These are phyloP conservation scores for Meda fulgida DNA, from an alignment of 2,797 vertebrate species.

Conservation along the genomic window DNA sequence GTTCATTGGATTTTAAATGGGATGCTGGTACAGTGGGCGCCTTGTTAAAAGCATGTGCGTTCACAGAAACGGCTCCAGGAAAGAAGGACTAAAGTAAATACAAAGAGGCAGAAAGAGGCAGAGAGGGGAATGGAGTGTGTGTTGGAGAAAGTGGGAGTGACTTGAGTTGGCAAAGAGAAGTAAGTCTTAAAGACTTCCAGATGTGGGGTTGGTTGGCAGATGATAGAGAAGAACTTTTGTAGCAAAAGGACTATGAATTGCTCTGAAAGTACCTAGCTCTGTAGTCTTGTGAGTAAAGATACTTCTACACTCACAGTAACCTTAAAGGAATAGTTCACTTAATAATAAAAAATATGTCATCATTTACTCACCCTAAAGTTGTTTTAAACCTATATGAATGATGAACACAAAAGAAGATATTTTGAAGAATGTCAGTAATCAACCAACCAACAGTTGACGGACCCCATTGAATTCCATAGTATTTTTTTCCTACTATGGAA, in stretches of 20 bases:
- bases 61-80: slow-evolving; percentile 49
- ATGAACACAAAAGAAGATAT: too few relatives aligned
- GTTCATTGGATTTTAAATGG: slow-evolving; percentile 58
- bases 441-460: too few relatives aligned
- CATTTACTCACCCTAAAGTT: too few relatives aligned
- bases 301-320: not conserved
- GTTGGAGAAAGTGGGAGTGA: slow-evolving; percentile 68
- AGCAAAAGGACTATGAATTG: slow-evolving; percentile 45
- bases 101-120: slow-evolving; percentile 50
- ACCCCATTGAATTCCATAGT: too few relatives aligned
- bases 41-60: slow-evolving; percentile 47
- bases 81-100: slow-evolving; percentile 56
- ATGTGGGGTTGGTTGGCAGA: slow-evolving; percentile 73
- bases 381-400: too few relatives aligned
- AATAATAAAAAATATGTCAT: too few relatives aligned
- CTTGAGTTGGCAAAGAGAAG: slow-evolving; percentile 81
- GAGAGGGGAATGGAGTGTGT: slow-evolving; percentile 59
- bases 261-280: slow-evolving; percentile 17
- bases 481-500: too few relatives aligned
- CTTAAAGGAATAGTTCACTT: not conserved
- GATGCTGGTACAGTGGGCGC: slow-evolving; percentile 48
- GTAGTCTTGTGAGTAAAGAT: not conserved
- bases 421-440: too few relatives aligned
- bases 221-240: slow-evolving; percentile 60
- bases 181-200: slow-evolving; percentile 84